phyloP scores from a whole-genome alignment of 2,888 invertebrate genomes.

The Drosophila phalerata region DNA sequence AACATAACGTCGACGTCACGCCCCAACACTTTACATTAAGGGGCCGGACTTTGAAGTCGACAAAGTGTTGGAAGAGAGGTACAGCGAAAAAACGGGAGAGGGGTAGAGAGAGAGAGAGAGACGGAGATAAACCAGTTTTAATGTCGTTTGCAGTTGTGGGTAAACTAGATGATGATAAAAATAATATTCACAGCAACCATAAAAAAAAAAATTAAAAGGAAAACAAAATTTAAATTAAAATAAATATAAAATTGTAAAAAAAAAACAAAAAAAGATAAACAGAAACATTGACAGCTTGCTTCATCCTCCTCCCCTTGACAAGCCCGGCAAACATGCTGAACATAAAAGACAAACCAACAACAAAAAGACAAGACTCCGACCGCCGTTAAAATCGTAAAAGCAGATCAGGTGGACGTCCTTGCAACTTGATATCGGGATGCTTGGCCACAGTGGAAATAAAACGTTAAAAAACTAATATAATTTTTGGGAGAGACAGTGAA shows the following conservation, averaged over 20 bases:
- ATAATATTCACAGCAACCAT: slow-evolving; percentile 37
- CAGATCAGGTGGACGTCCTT: slow-evolving; percentile 77
- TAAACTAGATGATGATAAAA: slow-evolving; percentile 73
- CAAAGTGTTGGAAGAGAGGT: slow-evolving; percentile 10
- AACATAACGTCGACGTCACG: slow-evolving; percentile 15
- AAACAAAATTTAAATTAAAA: slow-evolving; percentile 27
- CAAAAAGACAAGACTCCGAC: slow-evolving; percentile 43
- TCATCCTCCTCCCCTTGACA: slow-evolving; percentile 28
- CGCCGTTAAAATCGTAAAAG: slow-evolving; percentile 49
- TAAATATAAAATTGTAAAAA: slow-evolving; percentile 21
- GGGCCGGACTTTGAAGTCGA: slow-evolving; percentile 45
- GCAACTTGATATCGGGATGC: slow-evolving; percentile 37
- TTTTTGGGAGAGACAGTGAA: neutral
- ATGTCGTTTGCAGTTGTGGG: slow-evolving; percentile 37
- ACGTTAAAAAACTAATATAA: neutral
- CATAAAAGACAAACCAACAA: slow-evolving; percentile 43
- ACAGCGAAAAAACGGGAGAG: neutral
- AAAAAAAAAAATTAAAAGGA: slow-evolving; percentile 11
- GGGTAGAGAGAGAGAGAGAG: neutral
- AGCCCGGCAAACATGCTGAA: slow-evolving; percentile 41
- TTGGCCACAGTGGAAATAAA: slow-evolving; percentile 28
- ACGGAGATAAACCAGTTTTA: slow-evolving; percentile 42
- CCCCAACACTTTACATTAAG: slow-evolving; percentile 26
- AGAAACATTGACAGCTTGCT: slow-evolving; percentile 61
- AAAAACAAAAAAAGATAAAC: slow-evolving; percentile 24